Evolutionary conservation across 2,797 vertebrate genomes (phyloP), one percentile per base, ranked within the genome.

Genomic region (Mormyrus proboscirostris): DNA sequence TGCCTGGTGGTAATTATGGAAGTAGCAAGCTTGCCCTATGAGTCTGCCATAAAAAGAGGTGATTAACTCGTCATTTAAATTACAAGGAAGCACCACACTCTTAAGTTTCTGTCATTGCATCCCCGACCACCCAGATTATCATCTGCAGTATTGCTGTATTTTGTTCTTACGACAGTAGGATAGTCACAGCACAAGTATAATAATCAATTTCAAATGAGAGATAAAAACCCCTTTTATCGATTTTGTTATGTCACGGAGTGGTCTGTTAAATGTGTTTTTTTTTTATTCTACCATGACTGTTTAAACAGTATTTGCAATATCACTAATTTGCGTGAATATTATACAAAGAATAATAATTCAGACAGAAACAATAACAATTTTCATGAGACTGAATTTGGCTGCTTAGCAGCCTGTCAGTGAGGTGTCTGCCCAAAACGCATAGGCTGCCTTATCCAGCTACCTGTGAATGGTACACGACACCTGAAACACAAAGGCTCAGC

Each of bases 51-150:
- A 65, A 33, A 89, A 51, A 89, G 90, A 89, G 90, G 91, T 90
- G 55, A 44, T 85, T 88, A 84, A 92, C 91, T 91, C 92, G 92
- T 93, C 93, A 93, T 87, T 91, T 91, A 92, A 93, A 93, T 93
- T 91, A 92, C 88, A 25, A 44, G 8, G 62, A 86, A 62, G 57
- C 47, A 38, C 59, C 14, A 25, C 47, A 22, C 22, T 69, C 82
- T 51, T 51, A 44, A 73, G 25, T 51, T 86, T 86, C 82, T 85
- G 88, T 47, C 88, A 86, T 55, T 44, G 57, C 38, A 59, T 89
- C 83, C 88, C 59, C 53, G 85, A 86, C 88, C 83, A 53, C 25
- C 47, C 47, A 59, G 47, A 89, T 41, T 89, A 86, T 44, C 16
- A 16, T 73, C 62, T 22, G 19, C 69, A n/a, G 16, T 73, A 86